These are phyloP conservation scores for Cyclophora albipunctata DNA, from an alignment of 2,888 invertebrate genomes.

Conservation along the genomic window DNA sequence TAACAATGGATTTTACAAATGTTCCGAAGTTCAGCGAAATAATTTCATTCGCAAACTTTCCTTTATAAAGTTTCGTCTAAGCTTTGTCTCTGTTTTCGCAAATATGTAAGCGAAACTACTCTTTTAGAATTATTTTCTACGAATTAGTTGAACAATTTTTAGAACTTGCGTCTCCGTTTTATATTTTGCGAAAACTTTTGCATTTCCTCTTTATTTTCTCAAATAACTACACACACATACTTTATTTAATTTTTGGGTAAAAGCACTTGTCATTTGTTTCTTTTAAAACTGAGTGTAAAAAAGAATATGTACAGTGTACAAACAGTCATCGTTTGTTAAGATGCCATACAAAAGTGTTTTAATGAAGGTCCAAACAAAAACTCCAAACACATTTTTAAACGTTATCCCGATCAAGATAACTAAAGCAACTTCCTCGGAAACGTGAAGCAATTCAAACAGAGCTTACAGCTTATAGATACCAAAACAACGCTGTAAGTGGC, in stretches of 20 bases:
- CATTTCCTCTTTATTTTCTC: too few species aligned
- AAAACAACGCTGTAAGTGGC: constrained; percentile 15
- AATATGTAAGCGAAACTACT: constrained; percentile 14
- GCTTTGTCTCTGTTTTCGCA: constrained; percentile 20
- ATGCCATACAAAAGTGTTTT: background rate
- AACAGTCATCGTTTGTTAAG: too few species aligned
- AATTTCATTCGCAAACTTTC: constrained; percentile 17
- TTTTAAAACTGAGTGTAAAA: too few species aligned
- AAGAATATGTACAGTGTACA: too few species aligned
- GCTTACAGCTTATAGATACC: constrained; percentile 11
- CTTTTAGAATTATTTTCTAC: constrained; percentile 6
- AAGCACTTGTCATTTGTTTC: too few species aligned
- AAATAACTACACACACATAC: too few species aligned
- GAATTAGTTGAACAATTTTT: too few species aligned
- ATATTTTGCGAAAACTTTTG: too few species aligned
- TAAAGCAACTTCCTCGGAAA: too few species aligned
- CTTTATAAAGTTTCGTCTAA: constrained; percentile 16
- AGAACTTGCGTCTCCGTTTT: too few species aligned
- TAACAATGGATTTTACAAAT: constrained; percentile 4
- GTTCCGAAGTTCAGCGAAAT: constrained; percentile 3
- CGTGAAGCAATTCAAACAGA: background rate
- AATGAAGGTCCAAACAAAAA: background rate
- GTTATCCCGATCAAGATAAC: background rate
- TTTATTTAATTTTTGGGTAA: too few species aligned
- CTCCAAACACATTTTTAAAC: background rate